phyloP scores from a whole-genome alignment of 2,113 vertebrate species.

The Plecotus auritus region DNA sequence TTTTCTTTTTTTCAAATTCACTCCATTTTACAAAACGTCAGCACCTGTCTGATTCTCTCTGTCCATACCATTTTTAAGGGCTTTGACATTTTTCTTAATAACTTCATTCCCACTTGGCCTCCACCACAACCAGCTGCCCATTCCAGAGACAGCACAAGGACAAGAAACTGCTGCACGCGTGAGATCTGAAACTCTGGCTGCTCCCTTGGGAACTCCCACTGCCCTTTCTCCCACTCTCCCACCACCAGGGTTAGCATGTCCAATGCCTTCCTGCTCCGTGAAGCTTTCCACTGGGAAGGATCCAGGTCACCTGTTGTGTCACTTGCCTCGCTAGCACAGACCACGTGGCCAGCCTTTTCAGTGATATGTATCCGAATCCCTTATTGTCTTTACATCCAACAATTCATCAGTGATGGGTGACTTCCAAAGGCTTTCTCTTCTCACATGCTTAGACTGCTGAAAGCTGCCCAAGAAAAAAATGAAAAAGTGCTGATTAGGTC shows the following conservation, averaged over 20 bases:
- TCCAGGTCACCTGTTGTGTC: not conserved
- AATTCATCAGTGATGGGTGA: not conserved
- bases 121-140: not conserved
- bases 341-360: not conserved
- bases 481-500: not conserved
- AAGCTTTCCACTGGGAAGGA: not conserved
- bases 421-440: not conserved
- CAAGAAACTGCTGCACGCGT: not conserved
- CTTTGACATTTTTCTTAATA: slow-evolving; percentile 1
- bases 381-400: not conserved
- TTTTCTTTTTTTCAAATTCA: slow-evolving; percentile 56
- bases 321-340: not conserved
- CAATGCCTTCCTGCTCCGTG: not conserved
- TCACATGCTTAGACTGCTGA: not conserved
- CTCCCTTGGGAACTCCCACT: not conserved
- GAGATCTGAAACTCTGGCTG: not conserved
- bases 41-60: slow-evolving; percentile 48
- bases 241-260: not conserved
- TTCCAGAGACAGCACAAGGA: not conserved
- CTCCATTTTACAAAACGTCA: slow-evolving; percentile 46
- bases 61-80: slow-evolving; percentile 3
- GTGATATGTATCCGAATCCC: not conserved
- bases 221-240: not conserved
- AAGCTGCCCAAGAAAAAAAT: not conserved
- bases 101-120: not conserved